phyloP scores from a whole-genome alignment of 2,888 invertebrate species.

The Phengaris alcon region DNA sequence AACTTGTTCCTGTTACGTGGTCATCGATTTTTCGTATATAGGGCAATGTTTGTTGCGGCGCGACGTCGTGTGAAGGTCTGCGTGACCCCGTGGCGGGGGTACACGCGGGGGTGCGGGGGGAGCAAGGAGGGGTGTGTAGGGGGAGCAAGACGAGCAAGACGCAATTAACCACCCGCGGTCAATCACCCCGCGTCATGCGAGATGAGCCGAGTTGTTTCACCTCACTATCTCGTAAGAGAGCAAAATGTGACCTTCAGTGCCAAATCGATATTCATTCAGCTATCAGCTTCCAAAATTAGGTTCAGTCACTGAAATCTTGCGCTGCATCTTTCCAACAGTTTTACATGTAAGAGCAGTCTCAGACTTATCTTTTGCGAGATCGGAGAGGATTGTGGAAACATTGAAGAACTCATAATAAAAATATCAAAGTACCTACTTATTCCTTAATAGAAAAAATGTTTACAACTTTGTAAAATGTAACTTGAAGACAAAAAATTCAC shows the following conservation, averaged over 20 bases:
- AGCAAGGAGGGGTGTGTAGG: slow-evolving; percentile 38
- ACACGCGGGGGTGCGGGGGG: slow-evolving; percentile 34
- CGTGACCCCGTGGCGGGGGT: slow-evolving; percentile 51
- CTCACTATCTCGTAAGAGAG: slow-evolving; percentile 22
- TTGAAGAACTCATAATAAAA: too few species aligned
- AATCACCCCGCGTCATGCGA: slow-evolving; percentile 54
- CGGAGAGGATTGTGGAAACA: too few species aligned
- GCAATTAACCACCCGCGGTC: slow-evolving; percentile 71
- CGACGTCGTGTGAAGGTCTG: slow-evolving; percentile 62
- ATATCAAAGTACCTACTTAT: too few species aligned
- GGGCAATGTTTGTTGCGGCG: slow-evolving; percentile 57
- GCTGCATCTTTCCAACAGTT: background rate
- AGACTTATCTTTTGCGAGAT: background rate
- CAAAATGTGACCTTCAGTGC: slow-evolving; percentile 11
- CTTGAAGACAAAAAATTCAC: too few species aligned
- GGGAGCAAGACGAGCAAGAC: slow-evolving; percentile 37
- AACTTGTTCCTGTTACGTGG: slow-evolving; percentile 62
- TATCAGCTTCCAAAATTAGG: slow-evolving; percentile 6
- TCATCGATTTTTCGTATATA: slow-evolving; percentile 69
- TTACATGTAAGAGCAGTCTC: background rate
- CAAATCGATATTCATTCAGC: slow-evolving; percentile 11
- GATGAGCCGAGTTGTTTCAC: slow-evolving; percentile 29
- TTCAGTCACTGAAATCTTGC: background rate
- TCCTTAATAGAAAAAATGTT: too few species aligned
- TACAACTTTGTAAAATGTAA: too few species aligned